phyloP scores from a whole-genome alignment of 2,113 vertebrate species.

The Lagopus leucura region DNA sequence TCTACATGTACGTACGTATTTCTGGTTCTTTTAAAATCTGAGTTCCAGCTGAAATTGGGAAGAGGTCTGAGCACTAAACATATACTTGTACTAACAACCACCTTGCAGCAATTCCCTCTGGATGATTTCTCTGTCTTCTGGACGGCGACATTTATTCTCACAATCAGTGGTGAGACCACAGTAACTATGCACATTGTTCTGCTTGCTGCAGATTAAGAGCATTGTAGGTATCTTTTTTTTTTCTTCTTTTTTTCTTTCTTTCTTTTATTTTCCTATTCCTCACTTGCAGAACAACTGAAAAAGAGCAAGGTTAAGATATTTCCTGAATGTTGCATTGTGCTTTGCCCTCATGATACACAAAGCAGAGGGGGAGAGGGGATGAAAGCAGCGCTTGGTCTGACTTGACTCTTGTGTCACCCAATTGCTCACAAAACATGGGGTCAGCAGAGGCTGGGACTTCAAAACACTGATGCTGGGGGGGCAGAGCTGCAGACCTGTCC shows the following conservation, averaged over 20 bases:
- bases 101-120: background rate
- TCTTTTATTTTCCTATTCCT: background rate
- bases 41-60: background rate
- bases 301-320: background rate
- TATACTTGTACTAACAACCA: background rate
- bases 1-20: background rate
- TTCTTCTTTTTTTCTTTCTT: background rate
- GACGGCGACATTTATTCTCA: background rate
- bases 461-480: background rate
- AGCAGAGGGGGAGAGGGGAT: background rate
- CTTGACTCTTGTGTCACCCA: background rate
- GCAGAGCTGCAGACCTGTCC: background rate
- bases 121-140: background rate
- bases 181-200: background rate
- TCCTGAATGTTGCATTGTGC: background rate
- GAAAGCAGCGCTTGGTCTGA: background rate
- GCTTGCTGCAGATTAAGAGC: background rate
- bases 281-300: background rate
- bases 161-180: conserved; percentile 14
- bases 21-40: background rate
- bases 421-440: background rate
- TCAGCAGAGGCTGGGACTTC: fast-evolving
- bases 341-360: background rate
- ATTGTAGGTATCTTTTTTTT: background rate
- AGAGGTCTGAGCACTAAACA: background rate